Percentiles rank a stretch among this genome's conserved stretches.
These are phyloP conservation scores for Drosophila micromelanica DNA, from an alignment of 1,140 invertebrate species.

Conservation along the genomic window DNA sequence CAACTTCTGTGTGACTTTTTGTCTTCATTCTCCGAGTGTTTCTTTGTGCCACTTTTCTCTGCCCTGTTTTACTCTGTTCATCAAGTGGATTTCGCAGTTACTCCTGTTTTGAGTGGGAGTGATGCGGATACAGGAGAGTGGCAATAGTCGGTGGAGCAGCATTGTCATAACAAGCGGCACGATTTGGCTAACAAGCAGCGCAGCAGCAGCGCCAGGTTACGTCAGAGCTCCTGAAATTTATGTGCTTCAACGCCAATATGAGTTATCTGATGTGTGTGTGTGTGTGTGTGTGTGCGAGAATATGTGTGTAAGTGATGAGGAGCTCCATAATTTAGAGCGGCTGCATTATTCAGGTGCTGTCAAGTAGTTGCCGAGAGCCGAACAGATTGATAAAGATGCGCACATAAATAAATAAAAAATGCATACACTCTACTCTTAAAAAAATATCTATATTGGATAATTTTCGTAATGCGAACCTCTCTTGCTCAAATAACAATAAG, in stretches of 20 bases:
- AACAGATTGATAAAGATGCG: slow-evolving; percentile 22
- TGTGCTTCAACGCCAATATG: slow-evolving; percentile 22
- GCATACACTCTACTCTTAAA: neutral
- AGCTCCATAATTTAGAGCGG: slow-evolving; percentile 22
- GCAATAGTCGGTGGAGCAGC: slow-evolving; percentile 12
- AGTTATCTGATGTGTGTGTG: slow-evolving; percentile 6
- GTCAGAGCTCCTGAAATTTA: slow-evolving; percentile 43
- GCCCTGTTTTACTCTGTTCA: slow-evolving; percentile 45
- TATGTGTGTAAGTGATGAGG: neutral
- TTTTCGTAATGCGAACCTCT: neutral
- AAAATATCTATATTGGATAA: too few relatives aligned
- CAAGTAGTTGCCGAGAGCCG: slow-evolving; percentile 16
- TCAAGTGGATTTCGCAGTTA: slow-evolving; percentile 46
- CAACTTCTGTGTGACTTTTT: slow-evolving; percentile 70
- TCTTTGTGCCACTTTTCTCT: slow-evolving; percentile 13
- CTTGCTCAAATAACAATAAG: neutral
- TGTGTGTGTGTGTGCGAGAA: neutral
- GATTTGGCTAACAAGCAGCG: slow-evolving; percentile 55
- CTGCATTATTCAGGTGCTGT: slow-evolving; percentile 36
- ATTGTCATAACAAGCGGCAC: slow-evolving; percentile 58
- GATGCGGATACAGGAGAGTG: too few relatives aligned
- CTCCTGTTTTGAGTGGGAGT: slow-evolving; percentile 7
- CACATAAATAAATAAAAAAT: slow-evolving; percentile 15
- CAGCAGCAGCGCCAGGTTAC: slow-evolving; percentile 19
- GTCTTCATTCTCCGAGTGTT: slow-evolving; percentile 49